Base-by-base conservation (phyloP, 2,797 vertebrate species). In the Lepilemur septentrionalis region DNA sequence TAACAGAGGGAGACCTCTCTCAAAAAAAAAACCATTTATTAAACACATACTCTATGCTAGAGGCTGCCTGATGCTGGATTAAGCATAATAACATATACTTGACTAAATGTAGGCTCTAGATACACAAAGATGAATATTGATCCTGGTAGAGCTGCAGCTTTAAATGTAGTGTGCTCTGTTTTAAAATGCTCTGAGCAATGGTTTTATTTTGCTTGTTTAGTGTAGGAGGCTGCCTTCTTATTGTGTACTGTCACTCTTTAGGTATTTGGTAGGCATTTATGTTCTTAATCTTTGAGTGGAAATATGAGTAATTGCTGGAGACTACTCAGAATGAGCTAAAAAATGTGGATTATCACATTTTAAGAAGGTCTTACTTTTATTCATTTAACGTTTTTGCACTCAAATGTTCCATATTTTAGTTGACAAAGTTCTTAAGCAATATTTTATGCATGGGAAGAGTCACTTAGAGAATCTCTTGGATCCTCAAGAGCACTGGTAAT, bases 201-300 rank as follows among this genome's bases (percentile, higher is more conserved):
- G 6, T 59, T 96, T 95, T 55, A 65, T 83, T 89, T 93, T 95
- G 22, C 70, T 94, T 89, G 11, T 81, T 94, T 85, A 57, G 22
- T 93, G 43, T 72, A 80, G 43, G 76, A 88, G 48, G 11, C 59
- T 70, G 18, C 70, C 57, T 15, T 90, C 2, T 73, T 46, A 10
- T 11, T 79, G 8, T 84, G 30, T 86, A 41, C 76, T 93, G 43
- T 79, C 35, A 57, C 23, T 93, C 72, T 94, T 93, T 6, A 72
- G 73, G 30, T 7, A 48, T 78, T 95, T 88, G 87, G 38, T 81
- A 70, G 13, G 20, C 55, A 90, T 80, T 87, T 87, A 11, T 76
- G 6, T 92, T 96, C 46, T 59, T 57, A 73, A 69, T 83, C 23
- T 96, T 94, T 96, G 81, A 81, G 52, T 79, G 73, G 50, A 96